Evolutionary conservation across 2,888 invertebrate genomes (phyloP).

Genomic region (Lasioglossum pauxillum): DNA sequence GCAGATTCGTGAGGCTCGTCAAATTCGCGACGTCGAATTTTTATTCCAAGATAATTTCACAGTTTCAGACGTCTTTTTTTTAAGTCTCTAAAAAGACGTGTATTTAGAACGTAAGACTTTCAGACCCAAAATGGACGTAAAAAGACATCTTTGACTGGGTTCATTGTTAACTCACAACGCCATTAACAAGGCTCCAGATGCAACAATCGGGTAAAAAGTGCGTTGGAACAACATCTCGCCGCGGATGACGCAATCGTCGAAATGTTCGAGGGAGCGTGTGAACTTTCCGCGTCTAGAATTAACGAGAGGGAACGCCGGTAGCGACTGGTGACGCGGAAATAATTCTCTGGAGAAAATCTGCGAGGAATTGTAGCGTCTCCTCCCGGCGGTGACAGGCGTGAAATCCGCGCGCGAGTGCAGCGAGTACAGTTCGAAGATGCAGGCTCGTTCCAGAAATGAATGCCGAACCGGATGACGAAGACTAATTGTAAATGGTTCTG

Average conservation of each 20-base stretch:
- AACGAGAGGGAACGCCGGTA: constrained; percentile 13
- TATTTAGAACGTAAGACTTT: too few species aligned
- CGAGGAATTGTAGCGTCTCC: constrained; percentile 55
- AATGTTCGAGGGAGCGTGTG: constrained; percentile 20
- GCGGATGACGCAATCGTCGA: background rate
- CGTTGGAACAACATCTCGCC: background rate
- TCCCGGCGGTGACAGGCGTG: constrained; percentile 53
- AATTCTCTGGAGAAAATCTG: constrained; percentile 39
- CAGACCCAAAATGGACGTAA: too few species aligned
- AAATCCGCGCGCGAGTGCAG: constrained; percentile 53
- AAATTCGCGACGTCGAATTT: background rate
- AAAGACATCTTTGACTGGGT: too few species aligned
- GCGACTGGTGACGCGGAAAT: constrained; percentile 42
- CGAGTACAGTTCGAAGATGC: background rate
- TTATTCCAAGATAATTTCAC: background rate
- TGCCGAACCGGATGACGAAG: constrained; percentile 68
- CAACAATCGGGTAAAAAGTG: background rate
- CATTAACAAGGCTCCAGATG: background rate
- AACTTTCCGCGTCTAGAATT: constrained; percentile 10
- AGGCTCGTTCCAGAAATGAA: constrained; percentile 66
- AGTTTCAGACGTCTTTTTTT: too few species aligned
- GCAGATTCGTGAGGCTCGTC: background rate
- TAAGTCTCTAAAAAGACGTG: too few species aligned
- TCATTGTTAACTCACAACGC: background rate
- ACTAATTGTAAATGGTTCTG: constrained; percentile 68